Base-by-base conservation (phyloP, 2,797 vertebrate species). In the Hephaestus fuliginosus region DNA sequence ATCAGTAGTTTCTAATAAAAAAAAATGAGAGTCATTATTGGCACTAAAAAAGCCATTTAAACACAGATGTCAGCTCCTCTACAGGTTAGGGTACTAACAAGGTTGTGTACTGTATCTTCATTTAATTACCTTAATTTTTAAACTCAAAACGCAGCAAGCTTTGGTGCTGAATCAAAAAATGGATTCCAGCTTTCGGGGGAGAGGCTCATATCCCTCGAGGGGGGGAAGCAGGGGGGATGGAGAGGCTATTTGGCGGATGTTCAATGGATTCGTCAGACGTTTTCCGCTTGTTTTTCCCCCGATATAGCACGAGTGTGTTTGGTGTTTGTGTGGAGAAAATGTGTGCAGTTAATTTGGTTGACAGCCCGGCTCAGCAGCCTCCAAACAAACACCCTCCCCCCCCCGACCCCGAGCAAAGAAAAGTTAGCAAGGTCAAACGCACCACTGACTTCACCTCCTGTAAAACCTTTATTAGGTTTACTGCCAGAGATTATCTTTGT, bases 201-300 rank as follows among this genome's bases (percentile, higher is more conserved):
- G 72, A 78, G 20, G 74, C 77, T 76, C 48, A 3, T 53, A 10
- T 57, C 36, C 55, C 66, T 51, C 39, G 13, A 64, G 62, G 61
- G 20, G 62, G 61, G 20, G 55, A 25, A 25, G 25, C 25, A 25
- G 25, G 25, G 25, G 25, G 25, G 25, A 25, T 25, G 55, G 36
- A 33, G 71, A 53, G 76, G 78, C 48, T 70, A 78, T 83, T 86
- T 87, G 88, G 91, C 85, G 1, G 74, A 51, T 73, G 78, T 70
- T 86, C 84, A 82, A 8, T 53, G 20, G 63, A 77, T 90, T 79
- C 68, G 18, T 86, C 86, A 88, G 75, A 65, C 13, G 9, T 64
- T 71, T 63, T 75, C 69, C 0, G 62, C 64, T 79, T 64, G 75
- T 7, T 65, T 79, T 71, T 36, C 53, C 67, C 49, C 82, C 25